phyloP scores from a whole-genome alignment of 1,140 invertebrate genomes.

The Drosophila nasuta region DNA sequence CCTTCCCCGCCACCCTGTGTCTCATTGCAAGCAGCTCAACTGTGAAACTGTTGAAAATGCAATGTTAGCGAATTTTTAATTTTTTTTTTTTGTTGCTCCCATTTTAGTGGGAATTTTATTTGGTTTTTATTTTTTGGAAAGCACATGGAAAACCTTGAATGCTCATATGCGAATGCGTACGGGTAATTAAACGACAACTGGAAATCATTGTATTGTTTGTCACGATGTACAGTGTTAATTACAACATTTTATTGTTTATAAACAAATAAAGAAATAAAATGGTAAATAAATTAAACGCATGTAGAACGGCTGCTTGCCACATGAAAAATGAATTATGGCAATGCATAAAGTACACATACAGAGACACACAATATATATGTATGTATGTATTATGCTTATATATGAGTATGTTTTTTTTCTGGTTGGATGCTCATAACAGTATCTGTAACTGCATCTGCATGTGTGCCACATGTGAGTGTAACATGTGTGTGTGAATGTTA shows the following conservation, averaged over 20 bases:
- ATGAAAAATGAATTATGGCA: conserved; percentile 53
- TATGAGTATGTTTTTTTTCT: conserved; percentile 51
- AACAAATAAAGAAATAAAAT: conserved; percentile 57
- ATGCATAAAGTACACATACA: conserved; percentile 18
- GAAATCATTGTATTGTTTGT: conserved; percentile 48
- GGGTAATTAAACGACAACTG: conserved; percentile 50
- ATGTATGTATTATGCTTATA: conserved; percentile 40
- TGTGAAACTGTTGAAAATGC: conserved; percentile 69
- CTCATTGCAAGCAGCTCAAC: conserved; percentile 56
- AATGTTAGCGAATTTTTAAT: conserved; percentile 62
- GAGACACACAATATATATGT: not conserved
- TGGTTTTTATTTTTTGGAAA: conserved; percentile 26
- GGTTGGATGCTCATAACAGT: conserved; percentile 14
- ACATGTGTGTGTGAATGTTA: conserved; percentile 22
- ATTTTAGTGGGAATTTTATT: conserved; percentile 55
- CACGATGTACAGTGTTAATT: conserved; percentile 46
- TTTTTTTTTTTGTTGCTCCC: conserved; percentile 39
- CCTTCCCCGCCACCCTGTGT: not conserved
- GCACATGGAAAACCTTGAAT: conserved; percentile 54
- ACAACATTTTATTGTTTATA: conserved; percentile 56
- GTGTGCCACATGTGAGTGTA: too few species aligned
- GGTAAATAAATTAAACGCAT: conserved; percentile 59
- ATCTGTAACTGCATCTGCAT: conserved; percentile 12
- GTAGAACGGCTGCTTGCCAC: conserved; percentile 21
- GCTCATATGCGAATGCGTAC: conserved; percentile 44